Evolutionary conservation across 2,888 invertebrate genomes (phyloP).

Genomic region (Drosophila ustulata): DNA sequence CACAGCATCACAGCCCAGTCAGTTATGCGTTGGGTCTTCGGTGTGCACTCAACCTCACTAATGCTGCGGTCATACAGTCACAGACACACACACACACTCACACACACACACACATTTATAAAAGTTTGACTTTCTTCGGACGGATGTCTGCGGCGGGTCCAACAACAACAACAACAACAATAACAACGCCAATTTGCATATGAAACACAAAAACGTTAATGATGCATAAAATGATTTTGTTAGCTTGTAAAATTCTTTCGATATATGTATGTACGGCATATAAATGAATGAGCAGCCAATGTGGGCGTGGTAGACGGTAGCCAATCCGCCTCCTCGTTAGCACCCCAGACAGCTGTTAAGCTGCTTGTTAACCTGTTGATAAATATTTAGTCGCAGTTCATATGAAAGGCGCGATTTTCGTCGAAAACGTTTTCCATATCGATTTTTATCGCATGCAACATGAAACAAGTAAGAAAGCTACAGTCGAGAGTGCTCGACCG

Average conservation of each 20-base stretch:
- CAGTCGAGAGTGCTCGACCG: no score
- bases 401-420: conserved; percentile 29
- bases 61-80: conserved; percentile 68
- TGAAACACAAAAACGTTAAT: conserved; percentile 81
- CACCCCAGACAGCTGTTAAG: conserved; percentile 49
- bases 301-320: conserved; percentile 24
- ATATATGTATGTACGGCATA: conserved; percentile 24
- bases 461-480: no score
- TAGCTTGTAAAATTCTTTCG: conserved; percentile 76
- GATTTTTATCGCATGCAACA: conserved; percentile 47
- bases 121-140: conserved; percentile 76
- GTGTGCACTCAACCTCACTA: conserved; percentile 77
- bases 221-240: conserved; percentile 80
- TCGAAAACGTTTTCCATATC: conserved; percentile 53
- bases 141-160: conserved; percentile 56
- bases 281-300: conserved; percentile 72
- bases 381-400: conserved; percentile 51
- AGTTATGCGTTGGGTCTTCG: conserved; percentile 24
- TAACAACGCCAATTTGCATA: conserved; percentile 66
- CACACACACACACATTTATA: conserved; percentile 24
- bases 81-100: conserved; percentile 22
- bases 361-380: conserved; percentile 79
- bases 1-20: background rate
- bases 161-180: conserved; percentile 36
- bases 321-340: conserved; percentile 44